A percentile compares a stretch with the other conserved stretches of the same genome.
Conservation (phyloP, 2,888 invertebrate species). For the Pristionchus fissidentatus region DNA sequence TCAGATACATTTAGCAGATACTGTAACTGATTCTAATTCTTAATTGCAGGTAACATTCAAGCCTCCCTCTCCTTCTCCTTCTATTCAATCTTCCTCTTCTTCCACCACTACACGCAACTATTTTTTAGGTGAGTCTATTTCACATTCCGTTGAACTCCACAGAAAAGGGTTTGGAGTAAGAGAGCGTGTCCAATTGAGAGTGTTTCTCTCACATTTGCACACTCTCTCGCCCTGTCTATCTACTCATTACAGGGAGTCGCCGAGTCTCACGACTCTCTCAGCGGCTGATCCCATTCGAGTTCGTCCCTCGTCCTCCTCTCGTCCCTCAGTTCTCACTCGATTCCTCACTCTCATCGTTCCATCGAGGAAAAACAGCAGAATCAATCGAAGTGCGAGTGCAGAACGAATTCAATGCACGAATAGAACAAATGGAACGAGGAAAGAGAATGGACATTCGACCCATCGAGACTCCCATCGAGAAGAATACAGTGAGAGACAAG, state of each 20-base stretch:
- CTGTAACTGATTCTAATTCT: no score
- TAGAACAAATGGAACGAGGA: conserved; percentile 33
- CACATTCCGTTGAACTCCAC: background rate
- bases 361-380: background rate
- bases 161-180: background rate
- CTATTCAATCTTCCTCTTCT: background rate
- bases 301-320: conserved; percentile 9
- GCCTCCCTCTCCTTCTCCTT: conserved; percentile 7
- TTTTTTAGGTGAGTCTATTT: conserved; percentile 36
- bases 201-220: no score
- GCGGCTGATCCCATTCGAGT: background rate
- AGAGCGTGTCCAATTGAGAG: background rate
- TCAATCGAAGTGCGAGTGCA: conserved; percentile 43
- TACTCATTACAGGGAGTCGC: conserved; percentile 44
- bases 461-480: background rate
- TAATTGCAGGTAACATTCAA: conserved; percentile 38
- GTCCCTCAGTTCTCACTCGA: conserved; percentile 33
- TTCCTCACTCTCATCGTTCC: conserved; percentile 1
- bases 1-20: no score
- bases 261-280: conserved; percentile 47
- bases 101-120: conserved; percentile 9
- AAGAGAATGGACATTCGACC: background rate
- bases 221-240: background rate
- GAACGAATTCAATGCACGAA: conserved; percentile 43
- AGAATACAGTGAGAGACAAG: background rate